These are phyloP conservation scores for Mesembrinibis cayennensis DNA, from an alignment of 2,113 vertebrate species.

Conservation along the genomic window DNA sequence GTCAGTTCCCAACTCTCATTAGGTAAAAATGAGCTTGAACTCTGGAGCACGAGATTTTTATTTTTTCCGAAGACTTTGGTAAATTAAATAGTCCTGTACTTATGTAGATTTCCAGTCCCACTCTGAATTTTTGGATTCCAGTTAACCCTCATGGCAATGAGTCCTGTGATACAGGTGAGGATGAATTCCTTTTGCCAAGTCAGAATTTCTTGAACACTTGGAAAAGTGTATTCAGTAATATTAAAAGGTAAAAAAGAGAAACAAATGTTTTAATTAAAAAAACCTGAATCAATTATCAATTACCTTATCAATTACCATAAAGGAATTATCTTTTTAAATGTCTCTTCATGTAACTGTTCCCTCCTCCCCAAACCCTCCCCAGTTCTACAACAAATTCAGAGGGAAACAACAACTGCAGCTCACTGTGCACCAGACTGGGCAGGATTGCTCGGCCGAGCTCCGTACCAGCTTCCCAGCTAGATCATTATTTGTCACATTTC, in stretches of 20 bases:
- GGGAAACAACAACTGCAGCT: background rate
- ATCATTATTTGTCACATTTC: background rate
- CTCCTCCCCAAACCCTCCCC: background rate
- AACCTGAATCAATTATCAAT: background rate
- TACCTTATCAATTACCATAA: background rate
- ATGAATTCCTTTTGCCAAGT: background rate
- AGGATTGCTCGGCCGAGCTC: accelerated
- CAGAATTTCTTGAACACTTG: background rate
- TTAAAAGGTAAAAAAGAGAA: background rate
- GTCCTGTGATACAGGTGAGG: background rate
- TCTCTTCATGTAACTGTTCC: background rate
- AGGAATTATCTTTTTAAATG: background rate
- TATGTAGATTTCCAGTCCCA: background rate
- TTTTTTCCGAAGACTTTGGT: background rate
- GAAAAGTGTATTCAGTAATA: background rate
- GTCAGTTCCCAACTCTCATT: background rate
- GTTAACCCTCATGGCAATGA: background rate
- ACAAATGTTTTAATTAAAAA: background rate
- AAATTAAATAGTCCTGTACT: background rate
- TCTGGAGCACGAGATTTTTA: background rate
- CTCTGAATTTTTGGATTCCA: background rate
- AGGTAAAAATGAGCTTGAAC: background rate
- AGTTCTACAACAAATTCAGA: background rate
- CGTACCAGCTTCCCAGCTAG: background rate
- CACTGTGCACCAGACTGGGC: background rate